Conservation (phyloP, 2,797 vertebrate genomes). For the Coranthus polyacanthus region DNA sequence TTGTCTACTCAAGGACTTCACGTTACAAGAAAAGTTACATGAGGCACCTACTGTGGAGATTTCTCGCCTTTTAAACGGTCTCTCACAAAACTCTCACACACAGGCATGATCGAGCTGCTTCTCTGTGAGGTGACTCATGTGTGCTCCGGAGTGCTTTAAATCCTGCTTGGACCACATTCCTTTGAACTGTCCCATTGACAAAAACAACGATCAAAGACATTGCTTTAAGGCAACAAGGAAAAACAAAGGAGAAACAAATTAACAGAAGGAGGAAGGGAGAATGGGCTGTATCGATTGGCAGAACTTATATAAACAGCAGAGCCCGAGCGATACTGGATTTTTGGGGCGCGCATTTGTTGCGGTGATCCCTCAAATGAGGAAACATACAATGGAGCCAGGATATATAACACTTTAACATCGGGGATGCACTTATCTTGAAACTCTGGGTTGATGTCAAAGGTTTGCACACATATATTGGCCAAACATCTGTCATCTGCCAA, state of each 20-base stretch:
- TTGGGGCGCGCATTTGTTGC: no score
- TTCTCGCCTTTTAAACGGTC: conserved; percentile 5
- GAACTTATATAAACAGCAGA: conserved; percentile 19
- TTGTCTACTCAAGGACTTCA: neutral
- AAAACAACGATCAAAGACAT: conserved; percentile 34
- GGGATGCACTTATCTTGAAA: no score
- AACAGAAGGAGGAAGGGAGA: conserved; percentile 24
- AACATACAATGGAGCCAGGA: no score
- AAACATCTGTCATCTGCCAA: no score
- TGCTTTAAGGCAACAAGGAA: conserved; percentile 34
- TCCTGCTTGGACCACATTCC: conserved; percentile 45
- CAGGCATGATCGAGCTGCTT: conserved; percentile 14
- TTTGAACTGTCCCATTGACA: conserved; percentile 34
- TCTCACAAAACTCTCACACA: conserved; percentile 4
- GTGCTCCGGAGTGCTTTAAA: conserved; percentile 16
- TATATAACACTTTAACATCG: no score
- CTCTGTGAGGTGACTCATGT: conserved; percentile 8
- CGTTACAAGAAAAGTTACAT: conserved; percentile 7
- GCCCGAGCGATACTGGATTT: neutral
- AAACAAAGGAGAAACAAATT: conserved; percentile 29
- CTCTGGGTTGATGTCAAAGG: no score
- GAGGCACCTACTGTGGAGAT: neutral
- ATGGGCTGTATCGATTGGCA: conserved; percentile 21
- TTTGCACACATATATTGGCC: no score
- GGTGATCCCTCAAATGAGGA: no score